Percentiles rank a stretch among this genome's conserved stretches.
phyloP scores from a whole-genome alignment of 1,140 invertebrate genomes.

The Panagrolaimus sp. region DNA sequence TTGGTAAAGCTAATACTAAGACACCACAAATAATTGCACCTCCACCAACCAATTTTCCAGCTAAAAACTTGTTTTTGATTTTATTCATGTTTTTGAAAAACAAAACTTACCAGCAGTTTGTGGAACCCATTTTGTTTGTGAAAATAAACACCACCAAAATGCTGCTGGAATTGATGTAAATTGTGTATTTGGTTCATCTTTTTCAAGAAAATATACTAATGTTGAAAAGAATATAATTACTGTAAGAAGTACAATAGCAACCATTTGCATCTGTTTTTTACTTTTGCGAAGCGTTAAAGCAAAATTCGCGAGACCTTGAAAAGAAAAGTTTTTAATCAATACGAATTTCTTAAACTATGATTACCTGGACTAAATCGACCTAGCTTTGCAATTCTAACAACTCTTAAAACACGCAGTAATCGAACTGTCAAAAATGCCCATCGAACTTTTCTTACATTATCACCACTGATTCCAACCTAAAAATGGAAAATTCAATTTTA shows the following conservation, averaged over 20 bases:
- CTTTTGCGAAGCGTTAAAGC: constrained; percentile 62
- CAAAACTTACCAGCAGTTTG: constrained; percentile 44
- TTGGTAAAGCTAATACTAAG: constrained; percentile 54
- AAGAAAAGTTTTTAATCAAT: background rate
- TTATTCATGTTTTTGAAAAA: too few species aligned
- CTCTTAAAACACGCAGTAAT: constrained; percentile 53
- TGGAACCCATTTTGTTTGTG: constrained; percentile 48
- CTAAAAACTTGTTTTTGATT: constrained; percentile 5
- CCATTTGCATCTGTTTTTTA: constrained; percentile 60
- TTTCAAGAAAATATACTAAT: constrained; percentile 60
- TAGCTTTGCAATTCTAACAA: constrained; percentile 57
- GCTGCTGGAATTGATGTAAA: constrained; percentile 60
- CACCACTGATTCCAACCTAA: constrained; percentile 52
- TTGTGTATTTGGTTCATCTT: constrained; percentile 56
- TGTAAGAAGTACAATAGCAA: constrained; percentile 55
- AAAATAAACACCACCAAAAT: constrained; percentile 58
- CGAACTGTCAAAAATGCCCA: constrained; percentile 59
- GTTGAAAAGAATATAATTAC: constrained; percentile 61
- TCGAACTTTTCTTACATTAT: constrained; percentile 56
- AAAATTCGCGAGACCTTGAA: constrained; percentile 58
- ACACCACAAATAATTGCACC: constrained; percentile 54
- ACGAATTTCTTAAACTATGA: background rate
- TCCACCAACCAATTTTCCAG: constrained; percentile 56
- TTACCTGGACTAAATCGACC: constrained; percentile 53
- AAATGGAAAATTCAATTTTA: background rate